A percentile compares a stretch with the other conserved stretches of the same genome.
Conservation (phyloP, 2,113 vertebrate genomes). For the Rhizomys pruinosus region DNA sequence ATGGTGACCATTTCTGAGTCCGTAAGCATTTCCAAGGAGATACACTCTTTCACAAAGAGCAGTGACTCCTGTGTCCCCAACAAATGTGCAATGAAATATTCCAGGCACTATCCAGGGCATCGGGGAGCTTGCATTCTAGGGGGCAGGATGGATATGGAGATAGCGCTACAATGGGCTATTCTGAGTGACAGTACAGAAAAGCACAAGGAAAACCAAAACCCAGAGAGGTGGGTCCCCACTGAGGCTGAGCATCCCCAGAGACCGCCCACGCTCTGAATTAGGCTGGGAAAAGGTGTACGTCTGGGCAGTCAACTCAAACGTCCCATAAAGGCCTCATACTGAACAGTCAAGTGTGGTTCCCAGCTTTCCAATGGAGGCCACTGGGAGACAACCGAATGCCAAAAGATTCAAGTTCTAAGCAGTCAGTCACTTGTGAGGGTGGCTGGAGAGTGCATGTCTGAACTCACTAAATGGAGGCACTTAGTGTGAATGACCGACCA, state of each 20-base stretch:
- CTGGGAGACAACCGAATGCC: background rate
- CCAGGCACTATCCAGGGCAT: background rate
- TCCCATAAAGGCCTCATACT: too few relatives aligned
- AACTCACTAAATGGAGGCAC: background rate
- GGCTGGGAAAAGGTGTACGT: background rate
- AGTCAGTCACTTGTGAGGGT: background rate
- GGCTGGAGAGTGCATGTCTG: background rate
- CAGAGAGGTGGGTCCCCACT: background rate
- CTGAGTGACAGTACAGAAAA: background rate
- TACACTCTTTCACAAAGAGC: background rate
- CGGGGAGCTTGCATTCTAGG: background rate
- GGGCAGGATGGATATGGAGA: background rate
- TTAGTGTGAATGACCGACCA: background rate
- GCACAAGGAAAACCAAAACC: background rate
- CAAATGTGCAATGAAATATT: fast-evolving
- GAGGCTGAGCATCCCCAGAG: background rate
- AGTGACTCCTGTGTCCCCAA: background rate
- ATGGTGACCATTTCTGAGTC: background rate
- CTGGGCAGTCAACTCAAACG: background rate
- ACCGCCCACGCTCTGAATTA: background rate
- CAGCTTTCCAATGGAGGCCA: background rate
- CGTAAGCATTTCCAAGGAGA: background rate
- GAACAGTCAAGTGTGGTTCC: background rate
- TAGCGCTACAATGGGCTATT: background rate
- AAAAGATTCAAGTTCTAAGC: background rate